Base-by-base conservation (phyloP, 1,140 invertebrate genomes). In the Listronotus bonariensis region DNA sequence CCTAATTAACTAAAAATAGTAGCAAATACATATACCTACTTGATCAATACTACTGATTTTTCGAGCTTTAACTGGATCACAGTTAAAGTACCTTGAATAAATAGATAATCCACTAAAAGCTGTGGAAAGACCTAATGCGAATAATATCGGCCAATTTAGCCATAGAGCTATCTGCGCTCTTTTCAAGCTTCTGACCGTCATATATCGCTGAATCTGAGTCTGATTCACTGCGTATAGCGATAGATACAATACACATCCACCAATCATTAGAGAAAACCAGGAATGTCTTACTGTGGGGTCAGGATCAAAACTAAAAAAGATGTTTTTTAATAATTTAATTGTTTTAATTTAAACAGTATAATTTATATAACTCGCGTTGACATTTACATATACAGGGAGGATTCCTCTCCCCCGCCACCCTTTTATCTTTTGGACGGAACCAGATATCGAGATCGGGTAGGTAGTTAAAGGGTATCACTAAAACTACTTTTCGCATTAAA, bases 191-290 rank as follows among this genome's bases (percentile, higher is more conserved):
- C 83, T 87, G 1, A 93, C 86, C 5, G 92, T 91, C 20, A 95
- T 78, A 17, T 93, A 84, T 40, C 95, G 79, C 78, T 97, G 95
- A 1, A 98, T 88, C 83, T 96, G 90, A 0, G 81, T 78, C 79
- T 96, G 93, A 77, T 93, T 95, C 0, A 92, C 89, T 0, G 86
- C 93, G 77, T 92, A 92, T 0, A 94, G 74, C 0, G 89, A 85
- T 10, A 91, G 74, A 76, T 87, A 92, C 0, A 89, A 88, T 69
- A 90, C 87, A 18, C 82, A 80, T 0, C 92, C 90, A 0, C 92
- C 92, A 34, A 92, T 77, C 0, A 86, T 67, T 12, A 93, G 78
- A 4, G 85, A 81, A 83, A 89, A 93, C 74, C 89, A 86, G 0
- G 89, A 89, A 71, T 94, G 91, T 4, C 92, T 80, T 4, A 85